Conservation (phyloP, 2,113 vertebrate species). For the Callaeas wilsoni region DNA sequence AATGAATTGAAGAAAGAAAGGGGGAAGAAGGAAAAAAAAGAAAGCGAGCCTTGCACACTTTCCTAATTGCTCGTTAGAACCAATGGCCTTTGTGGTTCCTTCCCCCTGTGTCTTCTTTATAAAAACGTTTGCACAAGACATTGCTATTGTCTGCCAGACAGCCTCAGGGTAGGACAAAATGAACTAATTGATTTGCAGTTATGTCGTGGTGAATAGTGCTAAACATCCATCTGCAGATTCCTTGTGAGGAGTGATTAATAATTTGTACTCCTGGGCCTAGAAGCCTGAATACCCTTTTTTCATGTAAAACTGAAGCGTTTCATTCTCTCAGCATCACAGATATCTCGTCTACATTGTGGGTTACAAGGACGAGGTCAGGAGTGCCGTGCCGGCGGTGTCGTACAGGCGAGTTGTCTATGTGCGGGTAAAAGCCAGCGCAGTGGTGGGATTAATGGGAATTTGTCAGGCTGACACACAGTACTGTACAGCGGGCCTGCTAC, state of each 20-base stretch:
- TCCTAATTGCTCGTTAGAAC: conserved; percentile 76
- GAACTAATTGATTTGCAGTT: conserved; percentile 71
- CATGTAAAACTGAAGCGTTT: conserved; percentile 64
- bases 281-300: conserved; percentile 63
- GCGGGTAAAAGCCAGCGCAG: not conserved
- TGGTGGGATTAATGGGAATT: conserved; percentile 1
- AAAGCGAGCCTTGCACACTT: conserved; percentile 62
- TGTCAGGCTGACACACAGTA: not conserved
- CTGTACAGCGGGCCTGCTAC: not conserved
- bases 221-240: conserved; percentile 67
- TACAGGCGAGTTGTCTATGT: not conserved
- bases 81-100: conserved; percentile 64
- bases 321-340: conserved; percentile 59
- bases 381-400: not conserved
- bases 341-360: conserved; percentile 56
- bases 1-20: conserved; percentile 68
- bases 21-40: conserved; percentile 62
- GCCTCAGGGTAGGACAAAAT: conserved; percentile 70
- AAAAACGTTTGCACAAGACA: conserved; percentile 61
- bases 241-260: conserved; percentile 70
- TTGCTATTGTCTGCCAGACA: conserved; percentile 68
- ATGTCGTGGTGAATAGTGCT: conserved; percentile 60
- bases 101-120: conserved; percentile 68
- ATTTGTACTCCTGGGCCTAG: conserved; percentile 63
- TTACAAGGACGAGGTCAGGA: conserved; percentile 53